Base-by-base conservation (phyloP, 2,888 invertebrate species). In the Oscheius sp. region DNA sequence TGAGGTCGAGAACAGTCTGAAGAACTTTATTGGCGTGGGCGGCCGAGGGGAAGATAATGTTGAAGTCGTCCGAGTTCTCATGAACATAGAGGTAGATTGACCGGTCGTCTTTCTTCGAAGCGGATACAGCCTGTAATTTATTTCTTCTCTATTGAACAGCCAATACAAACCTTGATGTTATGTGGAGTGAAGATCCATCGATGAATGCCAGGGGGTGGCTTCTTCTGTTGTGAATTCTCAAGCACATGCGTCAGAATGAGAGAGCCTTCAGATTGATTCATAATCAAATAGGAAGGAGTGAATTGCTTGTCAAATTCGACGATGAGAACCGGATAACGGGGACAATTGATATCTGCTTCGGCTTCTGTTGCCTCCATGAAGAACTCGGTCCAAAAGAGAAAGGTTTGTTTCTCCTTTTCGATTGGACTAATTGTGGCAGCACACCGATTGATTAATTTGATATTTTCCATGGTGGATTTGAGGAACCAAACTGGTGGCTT, bases 21-120 rank as follows among this genome's bases (percentile, higher is more conserved):
- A 75, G 71, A 5, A 85, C 82, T 69, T 83, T 76, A 33, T 72
- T 70, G 57, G 86, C 83, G 87, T 93, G 93, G 50, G 91, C 90
- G 75, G 92, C 91, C 1, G 96, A 96, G 0, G 98, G 95, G 82
- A 98, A 92, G 88, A 92, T 96, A 89, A 98, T 94, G 91, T 97
- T 96, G 89, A 98, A 98, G 89, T 97, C 96, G 86, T 96, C 96
- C 0, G 96, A 96, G 88, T 97, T 96, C 88, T 96, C 93, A 87
- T 95, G 93, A 37, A 98, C 97, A 88, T 98, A 99, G 0, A 99
- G 90, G 88, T 96, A 96, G 12, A 97, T 90, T 77, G 96, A 96
- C 20, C 96, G 90, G 86, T 95, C 94, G 88, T 98, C 97, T 46
- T 96, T 91, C 88, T 96, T 96, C 88, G 96, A 97, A 72, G 95